These are phyloP conservation scores for Drosophila gunungcola DNA, from an alignment of 1,140 invertebrate genomes.

Conservation along the genomic window DNA sequence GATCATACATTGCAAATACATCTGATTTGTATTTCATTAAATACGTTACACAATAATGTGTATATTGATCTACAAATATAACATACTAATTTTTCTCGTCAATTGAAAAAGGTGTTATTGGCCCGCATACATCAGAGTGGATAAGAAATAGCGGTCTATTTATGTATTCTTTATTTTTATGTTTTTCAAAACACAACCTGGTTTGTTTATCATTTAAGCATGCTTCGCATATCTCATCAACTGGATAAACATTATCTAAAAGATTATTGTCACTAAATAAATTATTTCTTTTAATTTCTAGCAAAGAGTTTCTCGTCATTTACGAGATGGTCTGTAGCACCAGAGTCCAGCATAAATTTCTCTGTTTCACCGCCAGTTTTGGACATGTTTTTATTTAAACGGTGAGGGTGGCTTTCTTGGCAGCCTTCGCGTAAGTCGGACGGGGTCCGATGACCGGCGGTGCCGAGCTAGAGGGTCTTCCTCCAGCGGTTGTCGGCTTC, in stretches of 20 bases:
- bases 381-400: background rate
- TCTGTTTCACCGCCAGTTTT: background rate
- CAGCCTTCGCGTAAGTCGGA: too few relatives aligned
- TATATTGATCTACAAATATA: too few relatives aligned
- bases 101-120: too few relatives aligned
- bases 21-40: too few relatives aligned
- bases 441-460: too few relatives aligned
- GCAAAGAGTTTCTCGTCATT: constrained; percentile 1
- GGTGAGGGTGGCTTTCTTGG: too few relatives aligned
- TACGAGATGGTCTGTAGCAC: constrained; percentile 9
- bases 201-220: constrained; percentile 85
- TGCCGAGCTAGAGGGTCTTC: too few relatives aligned
- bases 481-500: too few relatives aligned
- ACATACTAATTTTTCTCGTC: too few relatives aligned
- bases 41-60: too few relatives aligned
- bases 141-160: constrained; percentile 72
- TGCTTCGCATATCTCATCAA: constrained; percentile 64
- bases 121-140: too few relatives aligned
- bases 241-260: constrained; percentile 52
- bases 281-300: constrained; percentile 66
- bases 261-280: constrained; percentile 68
- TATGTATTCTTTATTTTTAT: constrained; percentile 63
- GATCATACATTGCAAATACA: too few relatives aligned
- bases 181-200: constrained; percentile 54
- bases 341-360: constrained; percentile 1